Conservation (phyloP, 1,140 invertebrate species). For the Thalassaphorura encarpata region DNA sequence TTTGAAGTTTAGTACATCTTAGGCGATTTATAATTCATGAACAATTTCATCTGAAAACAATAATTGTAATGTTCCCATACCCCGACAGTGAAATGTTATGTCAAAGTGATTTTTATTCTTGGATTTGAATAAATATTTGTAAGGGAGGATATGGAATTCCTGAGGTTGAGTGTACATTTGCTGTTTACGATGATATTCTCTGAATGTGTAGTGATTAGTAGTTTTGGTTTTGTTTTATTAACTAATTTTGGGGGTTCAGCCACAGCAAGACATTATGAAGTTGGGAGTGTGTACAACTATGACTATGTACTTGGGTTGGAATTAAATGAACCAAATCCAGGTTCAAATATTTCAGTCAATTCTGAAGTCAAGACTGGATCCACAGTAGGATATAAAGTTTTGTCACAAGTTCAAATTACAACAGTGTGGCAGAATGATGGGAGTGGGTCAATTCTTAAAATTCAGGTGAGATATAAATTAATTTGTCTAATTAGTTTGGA, state of each 20-base stretch:
- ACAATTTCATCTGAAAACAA: too few relatives aligned
- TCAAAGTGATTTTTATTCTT: too few relatives aligned
- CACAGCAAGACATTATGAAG: constrained; percentile 27
- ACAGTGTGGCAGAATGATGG: constrained; percentile 45
- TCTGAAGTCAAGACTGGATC: constrained; percentile 35
- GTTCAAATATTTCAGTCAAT: constrained; percentile 37
- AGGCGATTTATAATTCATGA: too few relatives aligned
- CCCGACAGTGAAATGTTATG: too few relatives aligned
- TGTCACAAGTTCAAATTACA: constrained; percentile 41
- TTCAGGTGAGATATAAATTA: constrained; percentile 31
- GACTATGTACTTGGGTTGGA: constrained; percentile 29
- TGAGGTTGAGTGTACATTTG: too few relatives aligned
- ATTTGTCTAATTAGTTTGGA: not conserved
- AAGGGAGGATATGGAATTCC: too few relatives aligned
- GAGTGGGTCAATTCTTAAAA: constrained; percentile 36
- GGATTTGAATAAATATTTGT: too few relatives aligned
- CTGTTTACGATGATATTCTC: constrained; percentile 17
- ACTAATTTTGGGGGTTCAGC: constrained; percentile 19
- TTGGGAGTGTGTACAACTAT: constrained; percentile 28
- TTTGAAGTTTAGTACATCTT: too few relatives aligned
- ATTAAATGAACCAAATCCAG: constrained; percentile 25
- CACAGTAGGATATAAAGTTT: constrained; percentile 49
- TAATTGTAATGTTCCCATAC: too few relatives aligned
- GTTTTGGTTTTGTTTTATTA: constrained; percentile 31
- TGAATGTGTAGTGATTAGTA: constrained; percentile 21